Evolutionary conservation across 2,113 vertebrate species (phyloP).

Genomic region (Peromyscus polionotus): DNA sequence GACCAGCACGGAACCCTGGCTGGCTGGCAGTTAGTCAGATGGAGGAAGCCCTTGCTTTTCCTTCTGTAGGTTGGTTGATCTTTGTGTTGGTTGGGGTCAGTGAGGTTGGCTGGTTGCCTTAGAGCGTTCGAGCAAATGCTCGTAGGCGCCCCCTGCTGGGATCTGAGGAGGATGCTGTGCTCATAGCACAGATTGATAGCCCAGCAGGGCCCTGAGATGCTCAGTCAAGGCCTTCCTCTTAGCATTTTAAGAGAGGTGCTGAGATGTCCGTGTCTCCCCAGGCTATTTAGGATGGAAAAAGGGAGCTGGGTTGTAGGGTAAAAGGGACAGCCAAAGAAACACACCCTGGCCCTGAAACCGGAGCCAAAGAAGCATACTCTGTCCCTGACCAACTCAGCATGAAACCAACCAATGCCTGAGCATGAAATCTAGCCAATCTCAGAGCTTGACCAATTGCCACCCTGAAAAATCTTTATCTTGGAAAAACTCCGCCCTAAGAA

Average conservation of each 20-base stretch:
- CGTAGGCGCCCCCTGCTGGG: not conserved
- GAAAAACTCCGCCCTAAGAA: too few relatives aligned
- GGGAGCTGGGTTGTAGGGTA: not conserved
- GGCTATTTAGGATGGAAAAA: not conserved
- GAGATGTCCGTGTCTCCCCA: not conserved
- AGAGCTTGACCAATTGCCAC: too few relatives aligned
- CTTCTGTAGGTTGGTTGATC: not conserved
- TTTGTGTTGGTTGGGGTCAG: not conserved
- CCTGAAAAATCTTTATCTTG: too few relatives aligned
- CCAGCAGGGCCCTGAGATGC: not conserved
- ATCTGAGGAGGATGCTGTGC: too few relatives aligned
- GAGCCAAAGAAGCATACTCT: too few relatives aligned
- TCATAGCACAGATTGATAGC: not conserved
- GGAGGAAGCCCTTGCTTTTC: not conserved
- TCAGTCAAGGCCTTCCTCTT: not conserved
- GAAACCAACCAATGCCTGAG: too few relatives aligned
- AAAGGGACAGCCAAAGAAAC: too few relatives aligned
- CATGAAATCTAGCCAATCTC: too few relatives aligned
- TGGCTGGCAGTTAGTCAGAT: too few relatives aligned
- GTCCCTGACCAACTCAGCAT: too few relatives aligned
- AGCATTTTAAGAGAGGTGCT: not conserved
- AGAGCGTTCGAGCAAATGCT: not conserved
- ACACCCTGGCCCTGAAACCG: too few relatives aligned
- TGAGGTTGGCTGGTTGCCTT: too few relatives aligned
- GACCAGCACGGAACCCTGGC: not conserved